Conservation (phyloP, 1,140 invertebrate genomes). For the Theocolax elegans region DNA sequence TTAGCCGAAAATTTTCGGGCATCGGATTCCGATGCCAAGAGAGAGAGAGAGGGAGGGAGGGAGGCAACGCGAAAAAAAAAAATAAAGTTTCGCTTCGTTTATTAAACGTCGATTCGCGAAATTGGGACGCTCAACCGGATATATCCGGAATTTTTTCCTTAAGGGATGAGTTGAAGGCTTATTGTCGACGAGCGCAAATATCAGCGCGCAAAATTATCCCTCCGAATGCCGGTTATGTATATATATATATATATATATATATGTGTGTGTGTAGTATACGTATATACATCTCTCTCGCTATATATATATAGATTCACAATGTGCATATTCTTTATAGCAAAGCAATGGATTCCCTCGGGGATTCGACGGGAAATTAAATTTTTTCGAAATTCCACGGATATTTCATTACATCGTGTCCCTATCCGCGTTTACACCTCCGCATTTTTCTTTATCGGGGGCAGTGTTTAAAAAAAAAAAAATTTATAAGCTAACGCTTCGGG, state of each 20-base stretch:
- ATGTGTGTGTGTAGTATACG: no score
- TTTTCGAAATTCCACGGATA: conserved; percentile 30
- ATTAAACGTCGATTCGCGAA: conserved; percentile 12
- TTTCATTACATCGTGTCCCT: conserved; percentile 20
- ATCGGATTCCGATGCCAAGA: conserved; percentile 30
- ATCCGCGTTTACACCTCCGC: conserved; percentile 7
- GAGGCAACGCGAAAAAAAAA: not conserved
- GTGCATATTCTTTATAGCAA: conserved; percentile 7
- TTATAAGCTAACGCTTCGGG: not conserved
- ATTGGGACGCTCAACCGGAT: conserved; percentile 1
- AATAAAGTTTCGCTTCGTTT: conserved; percentile 13
- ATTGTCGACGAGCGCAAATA: conserved; percentile 2
- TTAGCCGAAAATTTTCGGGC: not conserved
- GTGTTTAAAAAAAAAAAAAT: conserved; percentile 8
- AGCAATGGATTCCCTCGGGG: conserved; percentile 15
- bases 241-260: no score
- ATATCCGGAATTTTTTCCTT: conserved; percentile 19
- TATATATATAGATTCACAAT: no score
- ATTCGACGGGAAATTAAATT: conserved; percentile 34
- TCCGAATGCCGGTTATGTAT: conserved; percentile 10
- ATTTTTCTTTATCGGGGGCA: not conserved
- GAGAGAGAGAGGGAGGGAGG: not conserved
- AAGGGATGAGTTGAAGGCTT: not conserved
- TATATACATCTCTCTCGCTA: conserved; percentile 2
- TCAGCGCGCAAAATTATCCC: conserved; percentile 18